Conservation (phyloP, 2,888 invertebrate species). For the Rotaria macrura region DNA sequence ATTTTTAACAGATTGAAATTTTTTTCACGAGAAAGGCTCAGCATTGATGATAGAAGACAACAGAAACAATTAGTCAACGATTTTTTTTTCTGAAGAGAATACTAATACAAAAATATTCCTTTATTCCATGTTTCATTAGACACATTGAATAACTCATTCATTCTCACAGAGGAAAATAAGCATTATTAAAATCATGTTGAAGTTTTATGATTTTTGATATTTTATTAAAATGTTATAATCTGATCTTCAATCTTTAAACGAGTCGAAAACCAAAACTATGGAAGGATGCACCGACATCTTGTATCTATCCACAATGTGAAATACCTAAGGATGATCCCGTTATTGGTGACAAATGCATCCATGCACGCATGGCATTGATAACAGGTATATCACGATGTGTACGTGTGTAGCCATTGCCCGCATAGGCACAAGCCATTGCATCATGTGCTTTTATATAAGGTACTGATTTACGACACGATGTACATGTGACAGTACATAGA, state of each 20-base stretch:
- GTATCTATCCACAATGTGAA: neutral
- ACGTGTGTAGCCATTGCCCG: conserved; percentile 25
- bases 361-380: conserved; percentile 30
- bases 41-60: no score
- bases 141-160: no score
- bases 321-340: conserved; percentile 22
- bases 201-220: no score
- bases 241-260: neutral
- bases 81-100: no score
- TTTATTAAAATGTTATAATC: neutral
- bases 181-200: no score
- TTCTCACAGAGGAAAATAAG: no score
- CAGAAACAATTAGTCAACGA: no score
- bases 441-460: conserved; percentile 27
- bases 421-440: conserved; percentile 28
- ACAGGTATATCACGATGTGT: conserved; percentile 32
- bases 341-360: conserved; percentile 26
- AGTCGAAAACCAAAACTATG: neutral
- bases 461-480: conserved; percentile 26
- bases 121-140: no score
- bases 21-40: no score
- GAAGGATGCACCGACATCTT: no score
- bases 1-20: no score
- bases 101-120: no score
- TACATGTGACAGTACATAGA: conserved; percentile 27